Base-by-base conservation (phyloP, 2,888 invertebrate genomes). In the Lycophotia porphyrea region DNA sequence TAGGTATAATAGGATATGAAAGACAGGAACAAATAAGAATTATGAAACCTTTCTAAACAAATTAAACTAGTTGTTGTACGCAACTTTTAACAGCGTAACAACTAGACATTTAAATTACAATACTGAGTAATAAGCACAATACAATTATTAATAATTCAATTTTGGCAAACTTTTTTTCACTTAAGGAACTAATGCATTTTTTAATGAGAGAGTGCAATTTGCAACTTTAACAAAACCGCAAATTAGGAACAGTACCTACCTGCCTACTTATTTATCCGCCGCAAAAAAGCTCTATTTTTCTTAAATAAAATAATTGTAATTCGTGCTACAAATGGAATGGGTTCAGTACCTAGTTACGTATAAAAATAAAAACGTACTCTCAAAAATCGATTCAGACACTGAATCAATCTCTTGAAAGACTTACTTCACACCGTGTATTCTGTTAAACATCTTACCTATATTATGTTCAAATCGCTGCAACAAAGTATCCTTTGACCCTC, bases 401-500 rank as follows among this genome's bases (percentile, higher is more conserved):
- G 2, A 70, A 42, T 8, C 18, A 58, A 47, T 7, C 0, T 11
- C 11, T 24, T 18, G 3, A 5, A 9, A 8, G 11, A 44, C 8
- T 31, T n/a, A 4, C 24, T 39, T 18, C n/a, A 39, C 39, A 27
- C 1, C 4, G 1, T 39, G 5, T 42, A 42, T 31, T 52, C 18
- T 52, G 15, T 39, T 15, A 11, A 4, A 27, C 21, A 5, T 15
- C 11, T 1, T 18, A 47, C n/a, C n/a, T 15, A 15, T 49, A 68
- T 52, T 9, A 44, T 52, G 55, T 1, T 21, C 21, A 66, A 58
- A 36, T 66, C 21, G 36, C 13, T 34, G 24, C 34, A 69, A 27
- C 39, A 60, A 18, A 34, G 24, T 75, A 42, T 64, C 80, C 52
- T 79, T 64, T 75, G 80, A 80, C 67, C 47, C 74, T 47, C 39